Conservation (phyloP, 2,113 vertebrate genomes). For the Phodopus roborovskii region DNA sequence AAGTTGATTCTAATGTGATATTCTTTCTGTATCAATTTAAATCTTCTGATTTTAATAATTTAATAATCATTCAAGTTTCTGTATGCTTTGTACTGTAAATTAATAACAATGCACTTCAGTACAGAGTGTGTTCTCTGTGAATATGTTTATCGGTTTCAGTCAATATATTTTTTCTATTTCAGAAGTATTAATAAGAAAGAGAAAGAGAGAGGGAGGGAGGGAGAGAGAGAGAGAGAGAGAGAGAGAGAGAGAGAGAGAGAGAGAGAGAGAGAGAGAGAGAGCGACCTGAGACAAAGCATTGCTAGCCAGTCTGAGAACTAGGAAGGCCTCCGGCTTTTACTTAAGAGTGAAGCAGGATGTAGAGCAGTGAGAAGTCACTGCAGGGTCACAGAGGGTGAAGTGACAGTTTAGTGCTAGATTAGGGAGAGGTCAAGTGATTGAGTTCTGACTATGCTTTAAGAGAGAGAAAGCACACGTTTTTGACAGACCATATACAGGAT, state of each 20-base stretch:
- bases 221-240: not conserved
- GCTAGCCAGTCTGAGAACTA: not conserved
- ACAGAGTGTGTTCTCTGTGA: conserved; percentile 26
- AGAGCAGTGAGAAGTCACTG: conserved; percentile 4
- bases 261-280: not conserved
- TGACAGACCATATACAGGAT: not conserved
- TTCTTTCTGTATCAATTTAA: conserved; percentile 32
- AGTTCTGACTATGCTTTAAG: not conserved
- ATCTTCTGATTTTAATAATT: conserved; percentile 50
- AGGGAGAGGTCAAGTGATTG: not conserved
- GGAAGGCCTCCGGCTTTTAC: not conserved
- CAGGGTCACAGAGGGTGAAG: not conserved
- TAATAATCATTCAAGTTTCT: conserved; percentile 12
- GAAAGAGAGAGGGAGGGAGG: not conserved
- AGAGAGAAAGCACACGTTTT: not conserved
- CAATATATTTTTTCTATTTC: conserved; percentile 65
- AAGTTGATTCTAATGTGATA: not conserved
- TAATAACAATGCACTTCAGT: conserved; percentile 44
- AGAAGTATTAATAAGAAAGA: not conserved
- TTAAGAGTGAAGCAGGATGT: not conserved
- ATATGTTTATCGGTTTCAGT: conserved; percentile 50
- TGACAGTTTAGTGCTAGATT: not conserved
- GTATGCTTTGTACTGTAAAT: conserved; percentile 35
- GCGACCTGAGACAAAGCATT: not conserved
- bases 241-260: not conserved